These are phyloP conservation scores for Chaetoderma sp. DNA, from an alignment of 2,888 invertebrate genomes.

Conservation along the genomic window DNA sequence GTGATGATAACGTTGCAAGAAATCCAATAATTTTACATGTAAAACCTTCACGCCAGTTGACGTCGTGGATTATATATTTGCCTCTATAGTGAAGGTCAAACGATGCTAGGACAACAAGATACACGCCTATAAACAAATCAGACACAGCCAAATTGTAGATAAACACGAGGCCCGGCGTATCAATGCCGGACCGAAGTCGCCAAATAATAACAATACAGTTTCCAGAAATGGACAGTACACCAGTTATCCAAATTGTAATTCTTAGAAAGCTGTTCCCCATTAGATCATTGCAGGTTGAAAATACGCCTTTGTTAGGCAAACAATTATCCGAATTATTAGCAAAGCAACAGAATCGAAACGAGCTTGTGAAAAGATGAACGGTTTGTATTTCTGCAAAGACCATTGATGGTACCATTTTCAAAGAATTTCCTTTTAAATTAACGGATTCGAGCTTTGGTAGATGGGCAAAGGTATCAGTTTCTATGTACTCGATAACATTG, in stretches of 20 bases:
- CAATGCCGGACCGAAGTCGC: constrained; percentile 31
- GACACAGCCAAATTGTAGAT: constrained; percentile 76
- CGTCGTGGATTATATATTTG: constrained; percentile 74
- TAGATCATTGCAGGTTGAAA: constrained; percentile 43
- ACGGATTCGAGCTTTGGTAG: constrained; percentile 3
- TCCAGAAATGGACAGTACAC: constrained; percentile 74
- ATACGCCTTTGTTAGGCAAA: constrained; percentile 41
- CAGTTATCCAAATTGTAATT: constrained; percentile 76
- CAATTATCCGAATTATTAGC: constrained; percentile 33
- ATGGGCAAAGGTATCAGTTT: constrained; percentile 9
- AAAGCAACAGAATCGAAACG: background rate
- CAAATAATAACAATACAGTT: constrained; percentile 71
- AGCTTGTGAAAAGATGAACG: background rate
- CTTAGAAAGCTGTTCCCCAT: constrained; percentile 42
- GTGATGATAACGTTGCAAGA: constrained; percentile 47
- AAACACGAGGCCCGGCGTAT: constrained; percentile 71
- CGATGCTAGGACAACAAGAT: constrained; percentile 75
- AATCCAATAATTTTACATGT: constrained; percentile 75
- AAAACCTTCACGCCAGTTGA: constrained; percentile 74
- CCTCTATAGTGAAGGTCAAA: constrained; percentile 73
- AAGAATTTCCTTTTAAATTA: background rate
- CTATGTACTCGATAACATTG: constrained; percentile 29
- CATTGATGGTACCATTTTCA: background rate
- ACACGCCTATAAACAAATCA: constrained; percentile 77
- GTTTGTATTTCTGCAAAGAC: background rate